Evolutionary conservation across 2,888 invertebrate genomes (phyloP), one percentile per base, ranked within the genome.

Genomic region (Sthenelais limicola): DNA sequence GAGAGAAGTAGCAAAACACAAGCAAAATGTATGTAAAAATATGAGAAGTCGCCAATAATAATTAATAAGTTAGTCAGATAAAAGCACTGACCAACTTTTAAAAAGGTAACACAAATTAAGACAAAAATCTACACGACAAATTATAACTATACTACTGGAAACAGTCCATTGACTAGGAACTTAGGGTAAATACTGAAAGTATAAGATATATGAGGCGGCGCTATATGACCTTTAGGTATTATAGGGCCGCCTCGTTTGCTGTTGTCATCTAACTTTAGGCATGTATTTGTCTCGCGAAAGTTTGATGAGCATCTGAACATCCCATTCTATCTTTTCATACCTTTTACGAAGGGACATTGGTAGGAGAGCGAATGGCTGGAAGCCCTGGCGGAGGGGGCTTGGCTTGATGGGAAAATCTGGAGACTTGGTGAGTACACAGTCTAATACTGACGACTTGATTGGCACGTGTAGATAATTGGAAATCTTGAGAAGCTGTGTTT

Each of bases 391-490:
- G 3, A 72, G 52, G 21, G 49, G 35, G 21, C 9, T 2, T 3
- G 72, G 72, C n/a, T 49, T 30, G 51, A 66, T 26, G 18, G 21
- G 38, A 28, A 72, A 72, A 24, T 72, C 66, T 3, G 21, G 32
- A 1, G 71, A 12, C 0, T 47, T 24, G 21, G 43, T 33, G 18
- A 71, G 7, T 21, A 71, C 28, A 26, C 71, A 71, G 4, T 71
- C 71, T 4, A 71, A 56, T 2, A 49, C 35, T 21, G 56, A 56
- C 28, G 28, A 28, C 21, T 33, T 43, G 43, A 71, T 62, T 7
- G 71, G 71, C 30, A 71, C 71, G 49, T 62, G 58, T n/a, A 71
- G 62, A 32, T 56, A 71, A 47, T 71, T 56, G 32, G 71, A 58
- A 24, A 71, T 58, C 12, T 49, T 26, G 26, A 62, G 49, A 1